These are phyloP conservation scores for Pinna nobilis DNA, from an alignment of 1,140 invertebrate species.

Conservation along the genomic window DNA sequence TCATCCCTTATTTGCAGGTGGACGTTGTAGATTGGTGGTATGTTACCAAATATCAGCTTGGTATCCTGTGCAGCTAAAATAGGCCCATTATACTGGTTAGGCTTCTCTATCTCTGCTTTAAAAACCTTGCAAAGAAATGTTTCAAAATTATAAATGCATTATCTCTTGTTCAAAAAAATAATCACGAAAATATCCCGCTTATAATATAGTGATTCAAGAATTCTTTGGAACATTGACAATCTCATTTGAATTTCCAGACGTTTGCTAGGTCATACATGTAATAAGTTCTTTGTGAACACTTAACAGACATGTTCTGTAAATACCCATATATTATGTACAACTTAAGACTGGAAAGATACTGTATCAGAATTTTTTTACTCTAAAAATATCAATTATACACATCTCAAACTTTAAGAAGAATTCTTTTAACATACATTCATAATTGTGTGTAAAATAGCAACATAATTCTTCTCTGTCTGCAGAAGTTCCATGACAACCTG, in stretches of 20 bases:
- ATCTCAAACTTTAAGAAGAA: too few relatives aligned
- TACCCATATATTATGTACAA: too few relatives aligned
- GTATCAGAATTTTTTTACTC: too few relatives aligned
- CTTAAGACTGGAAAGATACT: too few relatives aligned
- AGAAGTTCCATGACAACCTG: conserved; percentile 94
- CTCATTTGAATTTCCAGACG: background rate
- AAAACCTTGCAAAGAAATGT: conserved; percentile 86
- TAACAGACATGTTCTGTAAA: too few relatives aligned
- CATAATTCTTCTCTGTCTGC: conserved; percentile 98
- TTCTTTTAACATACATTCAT: conserved; percentile 83
- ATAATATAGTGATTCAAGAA: background rate
- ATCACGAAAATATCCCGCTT: too few relatives aligned
- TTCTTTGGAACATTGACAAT: background rate
- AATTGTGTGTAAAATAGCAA: conserved; percentile 94
- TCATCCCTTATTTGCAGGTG: conserved; percentile 91
- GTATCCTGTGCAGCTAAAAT: conserved; percentile 93
- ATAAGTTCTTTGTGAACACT: too few relatives aligned
- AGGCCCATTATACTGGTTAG: conserved; percentile 83
- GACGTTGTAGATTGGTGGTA: conserved; percentile 94
- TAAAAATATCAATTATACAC: too few relatives aligned
- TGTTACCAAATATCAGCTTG: conserved; percentile 96
- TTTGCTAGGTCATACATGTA: too few relatives aligned
- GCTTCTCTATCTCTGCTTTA: conserved; percentile 92
- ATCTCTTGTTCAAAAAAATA: too few relatives aligned
- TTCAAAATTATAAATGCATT: too few relatives aligned